Base-by-base conservation (phyloP, 2,113 vertebrate species). In the Malaclemys terrapin region DNA sequence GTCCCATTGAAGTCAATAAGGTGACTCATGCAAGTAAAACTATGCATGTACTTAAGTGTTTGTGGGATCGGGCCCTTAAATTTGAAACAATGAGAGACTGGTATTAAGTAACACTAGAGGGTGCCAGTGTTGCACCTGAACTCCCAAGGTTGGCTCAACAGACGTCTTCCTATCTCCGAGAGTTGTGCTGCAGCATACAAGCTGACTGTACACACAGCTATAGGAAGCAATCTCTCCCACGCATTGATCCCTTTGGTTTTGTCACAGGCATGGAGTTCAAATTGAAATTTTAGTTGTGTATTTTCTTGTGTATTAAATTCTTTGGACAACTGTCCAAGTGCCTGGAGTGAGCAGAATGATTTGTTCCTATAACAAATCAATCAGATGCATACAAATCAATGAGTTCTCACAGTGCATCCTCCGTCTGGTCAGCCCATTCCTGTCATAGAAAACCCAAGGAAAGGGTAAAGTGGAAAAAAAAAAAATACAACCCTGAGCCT, bases 61-160 rank as follows among this genome's bases (percentile, higher is more conserved):
- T 3, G 78, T 1, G 0, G 0, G 19, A 27, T 5, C 10, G 83
- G 42, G 85, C 52, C 25, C 14, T 1, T 47, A 13, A 3, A 42
- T 11, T 0, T 50, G 29, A 84, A 13, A n/a, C 14, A 76, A 72
- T 0, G 0, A 25, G 53, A 35, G 24, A 95, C 22, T 79, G 45
- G 3, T 87, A 49, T 62, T 72, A 82, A 88, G 53, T 56, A 95
- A 85, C 92, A 75, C 94, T 96, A 96, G 96, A 89, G 93, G 96
- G 95, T 94, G 95, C 94, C 94, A 97, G 95, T 95, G 90, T 49
- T 35, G 85, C 65, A 22, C 27, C 89, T 76, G 90, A 12, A 42
- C n/a, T 75, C n/a, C n/a, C 16, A 4, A 42, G 19, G 10, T 19
- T 78, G 38, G 22, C 2, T 78, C 42, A 47, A 78, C 42, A 47